Base-by-base conservation (phyloP, 2,888 invertebrate species). In the Clanis bilineata region DNA sequence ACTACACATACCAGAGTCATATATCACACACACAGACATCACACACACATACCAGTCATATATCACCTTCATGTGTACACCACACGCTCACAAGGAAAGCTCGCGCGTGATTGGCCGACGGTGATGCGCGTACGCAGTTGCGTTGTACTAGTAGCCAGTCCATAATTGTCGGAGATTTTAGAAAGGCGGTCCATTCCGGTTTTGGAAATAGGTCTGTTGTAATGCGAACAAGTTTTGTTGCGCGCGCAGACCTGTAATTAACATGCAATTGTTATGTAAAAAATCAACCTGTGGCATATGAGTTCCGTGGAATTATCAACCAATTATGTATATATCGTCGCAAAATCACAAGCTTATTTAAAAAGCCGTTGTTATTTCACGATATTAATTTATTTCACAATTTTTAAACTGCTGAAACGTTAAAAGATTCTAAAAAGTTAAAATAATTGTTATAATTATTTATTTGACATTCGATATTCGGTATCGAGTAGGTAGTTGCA, bases 91-190 rank as follows among this genome's bases (percentile, higher is more conserved):
- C 83, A 57, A 45, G 2, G 12, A 59, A 22, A 21, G 6, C 28
- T 18, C 47, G 32, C 18, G 56, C 44, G 62, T 70, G 77, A 83
- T 86, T 85, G 84, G 86, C 36, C 39, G 61, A 32, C 25, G 58
- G 58, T 58, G 61, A 61, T 79, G 85, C 86, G 86, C 82, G 51
- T 64, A 79, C 83, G 85, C 84, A 86, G 70, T 74, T 80, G 82
- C 85, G 85, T 88, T 84, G 83, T 85, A 90, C 89, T 88, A 84
- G 83, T 85, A 90, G 89, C 89, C 66, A 74, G 88, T 76, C 71
- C 77, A 83, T 86, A 86, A 86, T 85, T 83, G 88, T 82, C 51
- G 64, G 83, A 90, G 90, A 90, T 90, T 90, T 90, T 92, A 91
- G 91, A 91, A 92, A 92, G 91, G 90, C 83, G 77, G 83, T 73